Conservation (phyloP, 1,140 invertebrate genomes). For the Meloidogyne exigua region DNA sequence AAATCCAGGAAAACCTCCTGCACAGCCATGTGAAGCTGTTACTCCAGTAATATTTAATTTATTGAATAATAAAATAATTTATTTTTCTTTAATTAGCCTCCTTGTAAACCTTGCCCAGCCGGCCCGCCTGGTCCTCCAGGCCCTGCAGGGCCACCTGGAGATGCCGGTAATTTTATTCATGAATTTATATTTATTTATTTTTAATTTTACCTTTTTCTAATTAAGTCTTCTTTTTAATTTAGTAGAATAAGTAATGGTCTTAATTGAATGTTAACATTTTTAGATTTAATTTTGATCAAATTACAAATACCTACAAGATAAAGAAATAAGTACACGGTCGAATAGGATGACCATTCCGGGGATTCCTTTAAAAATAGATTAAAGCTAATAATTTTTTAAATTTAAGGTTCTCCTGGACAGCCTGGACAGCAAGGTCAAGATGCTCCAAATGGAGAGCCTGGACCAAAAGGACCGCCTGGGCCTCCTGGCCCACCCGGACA, state of each 20-base stretch:
- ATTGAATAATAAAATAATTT: neutral
- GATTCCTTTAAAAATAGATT: too few species aligned
- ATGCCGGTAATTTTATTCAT: too few species aligned
- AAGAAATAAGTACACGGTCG: too few species aligned
- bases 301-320: too few species aligned
- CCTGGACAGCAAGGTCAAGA: constrained; percentile 40
- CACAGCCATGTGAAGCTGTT: constrained; percentile 44
- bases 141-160: constrained; percentile 34
- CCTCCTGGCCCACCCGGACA: constrained; percentile 34
- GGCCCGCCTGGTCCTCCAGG: constrained; percentile 40
- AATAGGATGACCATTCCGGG: too few species aligned
- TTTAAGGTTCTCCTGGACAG: constrained; percentile 33
- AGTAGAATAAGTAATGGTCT: too few species aligned
- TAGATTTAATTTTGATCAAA: too few species aligned
- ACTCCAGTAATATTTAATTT: constrained; percentile 26
- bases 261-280: too few species aligned
- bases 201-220: too few species aligned
- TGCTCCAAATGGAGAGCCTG: constrained; percentile 38
- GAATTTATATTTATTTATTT: too few species aligned
- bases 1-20: constrained; percentile 43
- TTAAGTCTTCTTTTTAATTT: too few species aligned
- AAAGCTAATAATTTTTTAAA: too few species aligned
- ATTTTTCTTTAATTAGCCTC: constrained; percentile 27
- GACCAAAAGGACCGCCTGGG: constrained; percentile 43
- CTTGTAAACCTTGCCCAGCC: constrained; percentile 43